Evolutionary conservation across 2,888 invertebrate species (phyloP).

Genomic region (Pollenia amentaria): DNA sequence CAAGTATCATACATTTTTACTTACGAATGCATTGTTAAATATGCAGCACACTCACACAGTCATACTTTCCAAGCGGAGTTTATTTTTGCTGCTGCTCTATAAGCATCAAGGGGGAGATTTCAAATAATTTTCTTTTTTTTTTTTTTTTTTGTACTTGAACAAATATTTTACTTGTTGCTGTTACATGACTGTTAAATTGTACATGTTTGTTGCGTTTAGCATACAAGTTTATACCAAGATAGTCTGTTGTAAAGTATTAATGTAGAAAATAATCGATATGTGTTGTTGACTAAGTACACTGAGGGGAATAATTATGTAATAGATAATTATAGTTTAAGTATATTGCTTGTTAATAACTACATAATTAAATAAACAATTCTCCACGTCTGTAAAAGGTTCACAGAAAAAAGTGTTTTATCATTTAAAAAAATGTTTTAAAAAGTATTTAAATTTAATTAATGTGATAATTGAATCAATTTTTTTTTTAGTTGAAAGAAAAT

Average conservation of each 20-base stretch:
- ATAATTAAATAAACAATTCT: too few relatives aligned
- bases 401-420: too few relatives aligned
- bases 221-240: not conserved
- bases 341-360: too few relatives aligned
- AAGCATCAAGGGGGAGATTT: not conserved
- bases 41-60: not conserved
- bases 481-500: too few relatives aligned
- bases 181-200: not conserved
- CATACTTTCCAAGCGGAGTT: not conserved
- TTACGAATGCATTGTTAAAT: not conserved
- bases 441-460: too few relatives aligned
- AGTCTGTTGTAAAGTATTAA: not conserved
- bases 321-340: too few relatives aligned
- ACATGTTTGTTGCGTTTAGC: not conserved
- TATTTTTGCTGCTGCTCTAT: not conserved
- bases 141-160: not conserved
- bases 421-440: too few relatives aligned
- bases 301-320: too few relatives aligned
- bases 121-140: not conserved
- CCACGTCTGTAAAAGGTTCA: too few relatives aligned
- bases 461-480: too few relatives aligned
- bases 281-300: too few relatives aligned
- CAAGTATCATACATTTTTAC: not conserved
- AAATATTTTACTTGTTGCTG: constrained; percentile 1
- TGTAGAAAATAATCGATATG: not conserved